Conservation (phyloP, 2,113 vertebrate species). For the Uria aalge region DNA sequence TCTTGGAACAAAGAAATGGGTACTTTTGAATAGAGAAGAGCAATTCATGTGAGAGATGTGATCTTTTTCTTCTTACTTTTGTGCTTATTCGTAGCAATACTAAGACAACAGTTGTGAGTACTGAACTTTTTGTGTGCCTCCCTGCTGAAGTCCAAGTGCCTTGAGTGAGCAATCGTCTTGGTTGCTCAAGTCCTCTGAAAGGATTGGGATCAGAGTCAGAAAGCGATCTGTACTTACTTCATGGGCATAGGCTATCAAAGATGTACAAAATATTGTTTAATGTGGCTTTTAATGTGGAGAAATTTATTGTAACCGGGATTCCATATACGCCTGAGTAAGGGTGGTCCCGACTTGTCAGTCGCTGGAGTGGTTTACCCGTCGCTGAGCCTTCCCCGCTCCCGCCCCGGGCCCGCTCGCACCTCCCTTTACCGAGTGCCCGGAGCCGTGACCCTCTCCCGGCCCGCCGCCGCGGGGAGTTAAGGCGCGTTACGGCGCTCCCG, state of each 20-base stretch:
- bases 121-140: neutral
- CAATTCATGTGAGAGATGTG: neutral
- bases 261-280: neutral
- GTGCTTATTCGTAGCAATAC: neutral
- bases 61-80: neutral
- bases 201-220: too few species aligned
- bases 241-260: neutral
- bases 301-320: rapidly evolving
- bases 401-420: rapidly evolving
- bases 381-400: rapidly evolving
- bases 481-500: neutral
- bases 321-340: rapidly evolving
- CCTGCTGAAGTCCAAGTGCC: neutral
- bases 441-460: rapidly evolving
- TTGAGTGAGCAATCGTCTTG: neutral
- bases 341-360: too few species aligned
- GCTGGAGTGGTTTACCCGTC: too few species aligned
- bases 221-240: neutral
- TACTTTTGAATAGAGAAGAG: neutral
- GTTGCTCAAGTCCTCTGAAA: neutral
- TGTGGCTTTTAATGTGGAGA: neutral
- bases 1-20: neutral
- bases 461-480: rapidly evolving
- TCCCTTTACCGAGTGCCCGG: rapidly evolving
- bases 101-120: rapidly evolving